Percentiles rank a stretch among this genome's conserved stretches.
Conservation (phyloP, 1,140 invertebrate species). For the Apis florea region DNA sequence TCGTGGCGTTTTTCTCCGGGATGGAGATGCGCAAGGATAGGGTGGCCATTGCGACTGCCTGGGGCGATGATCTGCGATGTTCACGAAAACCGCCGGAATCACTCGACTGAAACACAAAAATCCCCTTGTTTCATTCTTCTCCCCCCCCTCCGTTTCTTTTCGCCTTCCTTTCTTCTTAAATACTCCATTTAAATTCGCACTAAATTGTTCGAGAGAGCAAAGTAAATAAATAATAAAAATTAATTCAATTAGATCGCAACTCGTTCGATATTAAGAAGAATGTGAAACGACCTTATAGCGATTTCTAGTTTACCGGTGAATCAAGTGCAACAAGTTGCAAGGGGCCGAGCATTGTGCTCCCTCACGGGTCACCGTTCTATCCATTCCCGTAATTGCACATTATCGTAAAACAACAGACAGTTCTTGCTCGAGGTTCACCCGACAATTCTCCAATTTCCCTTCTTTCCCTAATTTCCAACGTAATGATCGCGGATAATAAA, state of each 20-base stretch:
- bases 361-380: slow-evolving; percentile 23
- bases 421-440: background rate
- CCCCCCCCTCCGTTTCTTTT: background rate
- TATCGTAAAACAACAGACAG: slow-evolving; percentile 23
- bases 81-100: slow-evolving; percentile 73
- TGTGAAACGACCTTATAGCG: slow-evolving; percentile 37
- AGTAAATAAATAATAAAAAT: too few species aligned
- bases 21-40: slow-evolving; percentile 97
- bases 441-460: background rate
- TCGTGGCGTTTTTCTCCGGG: slow-evolving; percentile 95
- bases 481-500: background rate
- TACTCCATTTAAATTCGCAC: too few species aligned
- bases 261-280: slow-evolving; percentile 25
- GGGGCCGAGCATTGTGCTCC: slow-evolving; percentile 27
- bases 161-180: background rate
- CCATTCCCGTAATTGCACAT: slow-evolving; percentile 20
- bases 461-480: background rate
- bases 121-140: slow-evolving; percentile 3
- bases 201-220: too few species aligned
- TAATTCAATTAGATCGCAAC: background rate
- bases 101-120: slow-evolving; percentile 71
- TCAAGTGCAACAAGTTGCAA: slow-evolving; percentile 62
- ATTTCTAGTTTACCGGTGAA: slow-evolving; percentile 48
- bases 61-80: slow-evolving; percentile 68
- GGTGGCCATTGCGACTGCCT: slow-evolving; percentile 83